These are phyloP conservation scores for Sparus aurata DNA, from an alignment of 2,797 vertebrate genomes.

Conservation along the genomic window DNA sequence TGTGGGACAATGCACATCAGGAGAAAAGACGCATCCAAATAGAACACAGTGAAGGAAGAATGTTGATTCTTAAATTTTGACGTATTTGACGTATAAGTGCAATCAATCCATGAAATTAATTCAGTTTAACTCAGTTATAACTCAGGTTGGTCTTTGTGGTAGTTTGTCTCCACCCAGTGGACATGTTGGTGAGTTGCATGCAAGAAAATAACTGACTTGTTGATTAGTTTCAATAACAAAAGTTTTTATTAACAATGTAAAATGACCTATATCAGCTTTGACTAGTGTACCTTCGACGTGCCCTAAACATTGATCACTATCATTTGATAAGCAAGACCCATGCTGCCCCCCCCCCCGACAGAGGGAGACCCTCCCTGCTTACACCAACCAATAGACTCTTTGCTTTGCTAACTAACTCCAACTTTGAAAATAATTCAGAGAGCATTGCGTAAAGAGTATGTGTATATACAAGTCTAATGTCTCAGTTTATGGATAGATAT, in stretches of 20 bases:
- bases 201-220: slow-evolving; percentile 22
- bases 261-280: slow-evolving; percentile 85
- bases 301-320: slow-evolving; percentile 89
- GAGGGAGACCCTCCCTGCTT: slow-evolving; percentile 53
- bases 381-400: slow-evolving; percentile 71
- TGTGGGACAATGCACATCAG: neutral
- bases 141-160: neutral
- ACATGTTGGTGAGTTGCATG: slow-evolving; percentile 2
- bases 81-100: neutral
- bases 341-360: slow-evolving; percentile 82
- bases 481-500: slow-evolving; percentile 81
- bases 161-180: slow-evolving; percentile 70
- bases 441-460: slow-evolving; percentile 81
- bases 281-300: slow-evolving; percentile 90
- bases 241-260: slow-evolving; percentile 90
- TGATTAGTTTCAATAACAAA: slow-evolving; percentile 83
- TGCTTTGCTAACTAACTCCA: slow-evolving; percentile 77
- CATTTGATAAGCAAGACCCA: slow-evolving; percentile 87
- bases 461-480: slow-evolving; percentile 84
- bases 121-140: slow-evolving; percentile 9
- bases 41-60: neutral
- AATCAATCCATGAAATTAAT: neutral
- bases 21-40: neutral
- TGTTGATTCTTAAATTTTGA: neutral
- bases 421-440: slow-evolving; percentile 84